phyloP scores from a whole-genome alignment of 2,797 vertebrate genomes.

The Acestrorhynchus altus region DNA sequence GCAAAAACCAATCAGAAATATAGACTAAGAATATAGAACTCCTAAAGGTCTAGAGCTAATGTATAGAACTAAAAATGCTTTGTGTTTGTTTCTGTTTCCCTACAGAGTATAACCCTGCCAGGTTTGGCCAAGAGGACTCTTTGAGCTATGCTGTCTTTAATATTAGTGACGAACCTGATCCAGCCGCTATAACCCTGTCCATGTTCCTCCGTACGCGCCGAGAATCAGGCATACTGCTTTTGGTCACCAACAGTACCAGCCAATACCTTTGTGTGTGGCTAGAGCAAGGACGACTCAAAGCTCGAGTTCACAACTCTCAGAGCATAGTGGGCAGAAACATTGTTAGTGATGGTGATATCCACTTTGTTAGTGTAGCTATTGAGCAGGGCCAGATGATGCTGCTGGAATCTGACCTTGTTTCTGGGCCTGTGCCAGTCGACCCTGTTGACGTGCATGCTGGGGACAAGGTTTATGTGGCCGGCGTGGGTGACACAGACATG shows the following conservation, averaged over 20 bases:
- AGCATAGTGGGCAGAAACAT: slow-evolving; percentile 64
- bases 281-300: slow-evolving; percentile 78
- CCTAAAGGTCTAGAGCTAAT: no score
- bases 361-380: slow-evolving; percentile 83
- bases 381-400: slow-evolving; percentile 72
- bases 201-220: slow-evolving; percentile 86
- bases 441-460: slow-evolving; percentile 66
- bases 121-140: slow-evolving; percentile 84
- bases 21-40: background rate
- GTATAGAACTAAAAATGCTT: background rate
- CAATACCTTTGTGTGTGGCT: slow-evolving; percentile 78
- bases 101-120: slow-evolving; percentile 83
- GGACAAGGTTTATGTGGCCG: slow-evolving; percentile 82
- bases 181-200: slow-evolving; percentile 77
- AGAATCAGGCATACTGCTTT: slow-evolving; percentile 79
- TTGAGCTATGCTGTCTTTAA: slow-evolving; percentile 83
- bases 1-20: background rate
- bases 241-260: slow-evolving; percentile 74
- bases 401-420: slow-evolving; percentile 69
- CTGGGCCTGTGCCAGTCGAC: slow-evolving; percentile 57
- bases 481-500: slow-evolving; percentile 69
- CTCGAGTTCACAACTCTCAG: slow-evolving; percentile 66
- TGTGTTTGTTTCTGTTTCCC: slow-evolving; percentile 22
- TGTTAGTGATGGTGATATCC: slow-evolving; percentile 81
- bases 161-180: slow-evolving; percentile 67